A percentile compares a stretch with the other conserved stretches of the same genome.
Conservation (phyloP, 2,113 vertebrate genomes). For the Arenaria interpres region DNA sequence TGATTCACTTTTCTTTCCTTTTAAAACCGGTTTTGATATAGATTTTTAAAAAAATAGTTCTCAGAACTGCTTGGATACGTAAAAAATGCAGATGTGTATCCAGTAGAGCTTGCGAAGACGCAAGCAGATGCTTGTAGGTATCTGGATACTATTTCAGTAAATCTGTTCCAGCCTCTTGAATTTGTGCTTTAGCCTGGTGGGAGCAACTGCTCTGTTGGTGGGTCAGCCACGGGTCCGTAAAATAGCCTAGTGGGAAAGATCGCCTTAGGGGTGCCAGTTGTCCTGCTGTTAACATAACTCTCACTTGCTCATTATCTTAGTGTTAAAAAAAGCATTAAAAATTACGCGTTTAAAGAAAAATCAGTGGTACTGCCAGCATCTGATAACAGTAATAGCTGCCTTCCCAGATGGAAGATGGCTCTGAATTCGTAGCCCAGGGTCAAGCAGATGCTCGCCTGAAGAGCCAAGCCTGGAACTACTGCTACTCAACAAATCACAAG, state of each 20-base stretch:
- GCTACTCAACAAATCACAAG: neutral
- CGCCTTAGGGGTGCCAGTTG: neutral
- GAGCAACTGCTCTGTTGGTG: neutral
- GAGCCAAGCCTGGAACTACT: neutral
- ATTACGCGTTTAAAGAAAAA: neutral
- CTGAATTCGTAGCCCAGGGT: neutral
- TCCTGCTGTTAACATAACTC: neutral
- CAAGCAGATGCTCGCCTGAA: neutral
- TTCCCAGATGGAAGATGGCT: neutral
- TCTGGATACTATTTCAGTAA: neutral
- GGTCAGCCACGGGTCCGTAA: neutral
- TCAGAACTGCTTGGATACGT: neutral
- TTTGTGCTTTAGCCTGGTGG: neutral
- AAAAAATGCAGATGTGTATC: neutral
- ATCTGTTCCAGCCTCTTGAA: neutral
- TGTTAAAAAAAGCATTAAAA: neutral
- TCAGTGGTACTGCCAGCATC: neutral
- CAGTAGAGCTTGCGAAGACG: neutral
- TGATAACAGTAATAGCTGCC: neutral
- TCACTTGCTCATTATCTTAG: neutral
- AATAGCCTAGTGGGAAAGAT: neutral
- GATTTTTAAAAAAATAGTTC: neutral
- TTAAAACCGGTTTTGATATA: neutral
- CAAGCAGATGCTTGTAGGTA: neutral
- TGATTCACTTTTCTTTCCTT: slow-evolving; percentile 38